Conservation (phyloP, 2,888 invertebrate species). For the Torymus tubicola region DNA sequence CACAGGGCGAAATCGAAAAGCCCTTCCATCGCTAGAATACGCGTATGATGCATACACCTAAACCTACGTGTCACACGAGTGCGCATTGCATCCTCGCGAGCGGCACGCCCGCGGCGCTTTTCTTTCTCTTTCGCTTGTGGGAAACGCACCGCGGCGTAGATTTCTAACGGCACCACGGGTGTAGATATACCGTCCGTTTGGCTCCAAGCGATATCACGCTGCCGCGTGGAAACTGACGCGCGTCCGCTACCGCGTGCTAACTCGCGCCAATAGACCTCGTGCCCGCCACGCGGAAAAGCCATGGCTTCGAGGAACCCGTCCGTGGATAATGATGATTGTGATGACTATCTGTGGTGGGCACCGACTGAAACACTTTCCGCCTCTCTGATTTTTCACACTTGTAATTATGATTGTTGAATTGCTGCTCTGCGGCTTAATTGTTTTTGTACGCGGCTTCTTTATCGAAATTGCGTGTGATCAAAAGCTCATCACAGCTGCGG, state of each 20-base stretch:
- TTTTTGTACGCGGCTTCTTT: too few species aligned
- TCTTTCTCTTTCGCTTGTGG: conserved; percentile 26
- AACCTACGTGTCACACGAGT: too few species aligned
- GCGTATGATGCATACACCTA: too few species aligned
- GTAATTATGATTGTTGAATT: not conserved
- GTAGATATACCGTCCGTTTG: conserved; percentile 32
- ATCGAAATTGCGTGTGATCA: too few species aligned
- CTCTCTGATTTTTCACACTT: not conserved
- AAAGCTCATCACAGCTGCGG: too few species aligned
- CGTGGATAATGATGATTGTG: not conserved
- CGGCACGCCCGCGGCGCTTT: conserved; percentile 15
- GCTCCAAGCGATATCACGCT: conserved; percentile 19
- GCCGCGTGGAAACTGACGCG: conserved; percentile 10
- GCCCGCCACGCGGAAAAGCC: not conserved
- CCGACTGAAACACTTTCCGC: not conserved
- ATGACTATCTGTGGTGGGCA: not conserved
- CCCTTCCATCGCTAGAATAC: too few species aligned
- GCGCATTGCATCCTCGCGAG: not conserved
- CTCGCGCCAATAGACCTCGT: not conserved
- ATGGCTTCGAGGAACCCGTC: not conserved
- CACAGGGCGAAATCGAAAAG: too few species aligned
- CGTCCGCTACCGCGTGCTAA: not conserved
- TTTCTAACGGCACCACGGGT: conserved; percentile 43
- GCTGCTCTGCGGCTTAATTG: too few species aligned
- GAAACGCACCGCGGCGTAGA: conserved; percentile 22